Percentiles rank a stretch among this genome's conserved stretches.
Evolutionary conservation across 92 coral and sea anemone genomes (phyloP).

Genomic region (Porites divaricata): DNA sequence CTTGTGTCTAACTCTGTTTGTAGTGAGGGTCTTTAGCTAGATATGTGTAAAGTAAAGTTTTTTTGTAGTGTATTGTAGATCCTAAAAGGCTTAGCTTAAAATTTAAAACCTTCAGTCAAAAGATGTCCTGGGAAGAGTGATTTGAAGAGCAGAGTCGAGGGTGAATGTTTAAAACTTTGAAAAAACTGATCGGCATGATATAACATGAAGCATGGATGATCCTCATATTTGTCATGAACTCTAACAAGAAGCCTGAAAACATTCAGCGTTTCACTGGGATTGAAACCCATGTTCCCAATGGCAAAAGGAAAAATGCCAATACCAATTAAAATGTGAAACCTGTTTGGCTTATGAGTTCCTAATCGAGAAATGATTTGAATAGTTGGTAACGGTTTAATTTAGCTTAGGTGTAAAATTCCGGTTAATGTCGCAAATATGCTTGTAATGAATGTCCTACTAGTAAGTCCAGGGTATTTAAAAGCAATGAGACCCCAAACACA

Average conservation of each 20-base stretch:
- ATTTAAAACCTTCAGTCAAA: too few relatives aligned
- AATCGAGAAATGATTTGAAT: neutral
- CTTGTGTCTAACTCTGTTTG: too few relatives aligned
- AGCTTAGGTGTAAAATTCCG: slow-evolving; percentile 13
- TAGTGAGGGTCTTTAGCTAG: too few relatives aligned
- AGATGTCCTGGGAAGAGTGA: too few relatives aligned
- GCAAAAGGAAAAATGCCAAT: slow-evolving; percentile 1
- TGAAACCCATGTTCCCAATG: neutral
- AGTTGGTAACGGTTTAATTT: slow-evolving; percentile 3
- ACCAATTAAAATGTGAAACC: slow-evolving; percentile 5
- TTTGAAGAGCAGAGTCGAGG: too few relatives aligned
- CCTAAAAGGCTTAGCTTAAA: too few relatives aligned
- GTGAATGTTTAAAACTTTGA: too few relatives aligned
- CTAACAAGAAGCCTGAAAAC: slow-evolving; percentile 8
- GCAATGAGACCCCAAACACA: slow-evolving; percentile 5
- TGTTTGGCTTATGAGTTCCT: slow-evolving; percentile 14
- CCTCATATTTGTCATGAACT: slow-evolving; percentile 1
- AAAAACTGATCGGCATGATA: slow-evolving; percentile 6
- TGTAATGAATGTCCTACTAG: neutral
- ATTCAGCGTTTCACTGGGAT: slow-evolving; percentile 1
- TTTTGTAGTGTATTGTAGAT: too few relatives aligned
- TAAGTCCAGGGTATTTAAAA: neutral
- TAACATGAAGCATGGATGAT: slow-evolving; percentile 14
- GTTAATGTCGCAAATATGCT: slow-evolving; percentile 12
- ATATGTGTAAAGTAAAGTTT: too few relatives aligned